Base-by-base conservation (phyloP, 2,888 invertebrate genomes). In the Drosophila yooni region DNA sequence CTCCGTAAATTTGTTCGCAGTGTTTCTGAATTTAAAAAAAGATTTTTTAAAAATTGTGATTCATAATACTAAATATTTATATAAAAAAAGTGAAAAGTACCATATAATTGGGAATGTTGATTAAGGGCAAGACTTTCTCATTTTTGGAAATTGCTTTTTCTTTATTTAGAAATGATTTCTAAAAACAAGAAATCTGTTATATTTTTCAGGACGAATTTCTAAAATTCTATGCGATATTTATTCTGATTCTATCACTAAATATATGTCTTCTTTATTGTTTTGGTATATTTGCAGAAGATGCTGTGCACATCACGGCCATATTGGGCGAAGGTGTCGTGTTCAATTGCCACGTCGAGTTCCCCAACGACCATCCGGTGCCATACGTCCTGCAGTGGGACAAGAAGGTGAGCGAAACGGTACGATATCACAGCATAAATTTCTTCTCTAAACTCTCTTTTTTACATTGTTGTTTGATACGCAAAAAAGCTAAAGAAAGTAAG, bases 381-480 rank as follows among this genome's bases (percentile, higher is more conserved):
- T 98, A 98, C 95, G 98, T 99, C 95, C 96, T 99, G 94, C 98
- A 98, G 95, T 99, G 99, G 99, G 97, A 98, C 96, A 99, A 98
- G 96, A 98, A 98, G 97, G 98, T 98, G 97, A 96, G 97, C 96
- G 97, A 97, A 95, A 96, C 96, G 97, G 97, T 97, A 97, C 96
- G 97, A 96, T 96, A 95, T 95, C 92, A 93, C 92, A 94, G 92
- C 85, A 87, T 89, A 89, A 88, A 91, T 92, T 92, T 93, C 94
- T 94, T 93, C 93, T 93, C 93, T 93, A 94, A 94, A 94, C 94
- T 94, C 94, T 94, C 93, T 93, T 92, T 93, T 92, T 93, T 90
- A 87, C 72, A 85, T 89, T 90, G 90, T 89, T 89, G 89, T 92
- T 92, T 92, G 93, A 92, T 89, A 91, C 90, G 90, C 91, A 87